Evolutionary conservation across 2,113 vertebrate species (phyloP), one percentile per base, ranked within the genome.

Genomic region (Litocranius walleri): DNA sequence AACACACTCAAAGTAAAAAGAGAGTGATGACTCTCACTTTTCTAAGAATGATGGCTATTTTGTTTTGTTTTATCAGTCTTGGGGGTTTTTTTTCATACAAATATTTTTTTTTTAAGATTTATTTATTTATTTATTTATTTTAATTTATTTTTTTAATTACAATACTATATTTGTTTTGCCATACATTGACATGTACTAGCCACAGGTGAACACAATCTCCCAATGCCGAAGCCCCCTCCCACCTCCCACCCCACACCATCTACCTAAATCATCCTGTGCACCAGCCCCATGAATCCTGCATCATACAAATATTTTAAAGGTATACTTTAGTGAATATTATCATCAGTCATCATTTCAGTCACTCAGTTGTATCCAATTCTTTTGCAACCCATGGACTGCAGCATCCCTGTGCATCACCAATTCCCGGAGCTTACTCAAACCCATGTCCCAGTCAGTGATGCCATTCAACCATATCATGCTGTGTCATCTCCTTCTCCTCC

Each of bases 351-450:
- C 4, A 67, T 33, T 67, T 71, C n/a, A 36, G 33, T 67, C 7
- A 19, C 64, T 36, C 64, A 67, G 64, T 67, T 2, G 1, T 36
- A 2, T 71, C 17, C 30, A n/a, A 3, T 16, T 67, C 64, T 36
- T 67, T 21, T 67, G 64, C 2, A 1, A 36, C 64, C 64, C 33
- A 67, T 67, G 33, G 33, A 19, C 33, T n/a, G 62, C 17, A 67
- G 33, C 64, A 71, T 0, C n/a, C 17, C n/a, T 36, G 64, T 71
- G 17, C 9, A 71, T 36, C 17, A 71, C 64, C 64, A 71, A 71
- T 2, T 71, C 17, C 64, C 0, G 0, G n/a, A 71, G n/a, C n/a
- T 36, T 36, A 71, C 64, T 21, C 17, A 71, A 36, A 71, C n/a
- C n/a, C n/a, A 21, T 36, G 64, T 71, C 9, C 17, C 3, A 71